Evolutionary conservation across 2,797 vertebrate genomes (phyloP).

Genomic region (Premnoplex brunnescens): DNA sequence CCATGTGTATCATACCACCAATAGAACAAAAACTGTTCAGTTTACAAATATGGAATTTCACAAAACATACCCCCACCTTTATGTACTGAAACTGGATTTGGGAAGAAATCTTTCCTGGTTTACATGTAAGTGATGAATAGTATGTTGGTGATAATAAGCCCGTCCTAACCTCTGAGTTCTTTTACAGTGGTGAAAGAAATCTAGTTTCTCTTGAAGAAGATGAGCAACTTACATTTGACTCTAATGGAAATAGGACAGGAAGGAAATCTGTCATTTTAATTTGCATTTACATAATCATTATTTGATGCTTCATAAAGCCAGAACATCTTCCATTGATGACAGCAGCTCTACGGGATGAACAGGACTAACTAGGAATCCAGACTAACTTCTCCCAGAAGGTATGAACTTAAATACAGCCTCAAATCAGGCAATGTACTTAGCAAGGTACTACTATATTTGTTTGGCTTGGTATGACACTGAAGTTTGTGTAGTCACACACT

Average conservation of each 20-base stretch:
- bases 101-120: not conserved
- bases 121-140: not conserved
- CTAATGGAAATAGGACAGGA: not conserved
- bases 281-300: not conserved
- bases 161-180: not conserved
- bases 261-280: conserved; percentile 2
- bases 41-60: not conserved
- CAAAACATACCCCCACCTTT: not conserved
- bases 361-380: not conserved
- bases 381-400: not conserved
- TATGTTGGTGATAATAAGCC: not conserved
- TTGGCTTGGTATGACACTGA: not conserved
- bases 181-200: conserved; percentile 3
- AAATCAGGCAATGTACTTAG: not conserved
- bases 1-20: not conserved
- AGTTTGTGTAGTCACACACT: not conserved
- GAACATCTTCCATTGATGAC: not conserved
- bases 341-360: not conserved
- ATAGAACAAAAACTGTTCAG: not conserved
- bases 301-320: conserved; percentile 10
- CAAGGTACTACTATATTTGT: not conserved
- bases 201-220: not conserved
- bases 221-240: not conserved
- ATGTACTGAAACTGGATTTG: not conserved
- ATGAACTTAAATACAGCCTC: not conserved